These are phyloP conservation scores for Acholoe squamosa DNA, from an alignment of 2,888 invertebrate species.

Conservation along the genomic window DNA sequence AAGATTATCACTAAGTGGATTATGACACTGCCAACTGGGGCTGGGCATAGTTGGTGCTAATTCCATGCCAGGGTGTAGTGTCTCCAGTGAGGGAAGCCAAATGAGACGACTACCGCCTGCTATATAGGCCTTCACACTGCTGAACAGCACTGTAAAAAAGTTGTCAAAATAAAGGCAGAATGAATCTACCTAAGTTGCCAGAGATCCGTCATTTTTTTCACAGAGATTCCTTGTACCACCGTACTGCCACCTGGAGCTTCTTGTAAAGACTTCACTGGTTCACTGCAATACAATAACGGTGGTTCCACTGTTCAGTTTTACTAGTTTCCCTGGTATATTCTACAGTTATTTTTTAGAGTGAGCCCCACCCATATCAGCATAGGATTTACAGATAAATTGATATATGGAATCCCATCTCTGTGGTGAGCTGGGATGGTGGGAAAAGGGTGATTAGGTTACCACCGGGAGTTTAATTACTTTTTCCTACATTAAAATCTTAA, in stretches of 20 bases:
- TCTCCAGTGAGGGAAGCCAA: constrained; percentile 1
- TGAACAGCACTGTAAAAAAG: no score
- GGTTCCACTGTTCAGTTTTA: no score
- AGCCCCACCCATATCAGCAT: not conserved
- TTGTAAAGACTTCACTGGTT: no score
- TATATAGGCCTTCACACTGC: not conserved
- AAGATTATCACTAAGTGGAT: constrained; percentile 48
- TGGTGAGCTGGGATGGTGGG: not conserved
- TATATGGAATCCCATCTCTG: constrained; percentile 6
- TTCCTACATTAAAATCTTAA: not conserved
- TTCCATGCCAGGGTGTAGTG: not conserved
- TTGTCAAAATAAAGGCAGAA: no score
- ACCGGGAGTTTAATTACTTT: not conserved
- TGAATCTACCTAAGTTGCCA: no score
- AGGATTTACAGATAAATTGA: not conserved
- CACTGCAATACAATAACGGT: no score
- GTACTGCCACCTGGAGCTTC: no score
- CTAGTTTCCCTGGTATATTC: no score
- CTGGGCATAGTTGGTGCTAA: constrained; percentile 38
- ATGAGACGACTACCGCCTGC: not conserved
- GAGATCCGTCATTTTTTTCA: no score
- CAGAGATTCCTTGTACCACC: no score
- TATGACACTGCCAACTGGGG: constrained; percentile 14
- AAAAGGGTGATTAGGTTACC: not conserved
- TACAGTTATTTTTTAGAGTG: no score